phyloP scores from a whole-genome alignment of 2,888 invertebrate species.

The Caenorhabditis sulstoni region DNA sequence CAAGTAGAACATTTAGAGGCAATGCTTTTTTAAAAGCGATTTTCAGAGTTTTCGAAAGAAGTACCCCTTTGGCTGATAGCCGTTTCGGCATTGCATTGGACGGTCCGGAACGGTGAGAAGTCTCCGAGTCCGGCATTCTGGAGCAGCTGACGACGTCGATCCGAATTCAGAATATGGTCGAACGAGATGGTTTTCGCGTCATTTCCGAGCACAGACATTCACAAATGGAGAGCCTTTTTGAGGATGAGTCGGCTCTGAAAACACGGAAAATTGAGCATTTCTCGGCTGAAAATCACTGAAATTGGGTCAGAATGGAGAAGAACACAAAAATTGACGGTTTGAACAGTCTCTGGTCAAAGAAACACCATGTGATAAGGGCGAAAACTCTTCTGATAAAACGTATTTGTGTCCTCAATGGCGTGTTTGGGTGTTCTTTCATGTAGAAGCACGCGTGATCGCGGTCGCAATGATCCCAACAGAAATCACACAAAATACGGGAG shows the following conservation, averaged over 20 bases:
- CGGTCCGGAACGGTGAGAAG: slow-evolving; percentile 58
- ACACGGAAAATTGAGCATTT: background rate
- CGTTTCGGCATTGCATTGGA: slow-evolving; percentile 68
- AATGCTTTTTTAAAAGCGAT: no score
- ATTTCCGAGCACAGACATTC: slow-evolving; percentile 42
- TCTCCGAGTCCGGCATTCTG: slow-evolving; percentile 35
- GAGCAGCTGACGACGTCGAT: slow-evolving; percentile 31
- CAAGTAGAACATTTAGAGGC: no score
- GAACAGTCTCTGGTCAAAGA: slow-evolving; percentile 5
- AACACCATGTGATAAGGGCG: slow-evolving; percentile 6
- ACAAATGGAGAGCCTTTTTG: slow-evolving; percentile 12
- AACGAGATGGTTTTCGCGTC: slow-evolving; percentile 15
- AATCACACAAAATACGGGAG: background rate
- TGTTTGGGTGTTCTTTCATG: slow-evolving; percentile 28
- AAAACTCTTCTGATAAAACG: slow-evolving; percentile 6
- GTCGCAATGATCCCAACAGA: background rate
- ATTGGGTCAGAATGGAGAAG: background rate
- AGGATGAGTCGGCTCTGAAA: slow-evolving; percentile 9
- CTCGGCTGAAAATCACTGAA: background rate
- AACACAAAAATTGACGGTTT: background rate
- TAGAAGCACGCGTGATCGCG: background rate
- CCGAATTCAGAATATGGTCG: slow-evolving; percentile 49
- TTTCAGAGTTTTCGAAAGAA: background rate
- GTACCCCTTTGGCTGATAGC: slow-evolving; percentile 63
- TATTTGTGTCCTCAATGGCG: slow-evolving; percentile 4